Conservation (phyloP, 1,140 invertebrate species). For the Cheumatopsyche charites region DNA sequence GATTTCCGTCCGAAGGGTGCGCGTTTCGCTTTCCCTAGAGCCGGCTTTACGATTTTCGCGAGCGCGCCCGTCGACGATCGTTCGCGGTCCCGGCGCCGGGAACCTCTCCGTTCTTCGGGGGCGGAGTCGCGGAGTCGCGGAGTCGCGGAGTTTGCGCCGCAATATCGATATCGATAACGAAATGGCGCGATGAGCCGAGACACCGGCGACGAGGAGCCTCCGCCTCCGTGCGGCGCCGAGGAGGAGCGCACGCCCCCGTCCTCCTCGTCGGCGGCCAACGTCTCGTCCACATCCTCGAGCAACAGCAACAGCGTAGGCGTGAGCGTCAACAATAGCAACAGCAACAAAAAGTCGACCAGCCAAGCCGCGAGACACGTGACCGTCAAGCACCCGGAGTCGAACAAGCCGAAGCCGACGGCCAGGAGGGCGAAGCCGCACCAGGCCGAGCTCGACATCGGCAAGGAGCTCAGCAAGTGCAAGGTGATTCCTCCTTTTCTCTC, state of each 20-base stretch:
- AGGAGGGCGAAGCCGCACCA: constrained; percentile 92
- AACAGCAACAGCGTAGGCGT: neutral
- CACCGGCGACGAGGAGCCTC: neutral
- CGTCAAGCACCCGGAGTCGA: constrained; percentile 93
- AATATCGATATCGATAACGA: too few species aligned
- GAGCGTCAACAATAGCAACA: neutral
- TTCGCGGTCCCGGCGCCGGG: neutral
- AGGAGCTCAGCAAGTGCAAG: constrained; percentile 90
- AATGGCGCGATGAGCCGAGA: neutral
- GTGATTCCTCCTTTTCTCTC: too few species aligned
- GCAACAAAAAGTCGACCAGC: constrained; percentile 65
- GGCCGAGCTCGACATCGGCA: constrained; percentile 92
- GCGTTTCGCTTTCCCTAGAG: neutral
- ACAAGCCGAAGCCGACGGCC: constrained; percentile 90
- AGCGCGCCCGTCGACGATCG: neutral
- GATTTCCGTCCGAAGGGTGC: too few species aligned
- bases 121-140: neutral
- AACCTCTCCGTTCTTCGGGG: neutral
- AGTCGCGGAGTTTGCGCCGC: neutral
- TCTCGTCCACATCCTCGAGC: neutral
- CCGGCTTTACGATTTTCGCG: neutral
- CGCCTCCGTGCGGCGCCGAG: neutral
- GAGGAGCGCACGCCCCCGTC: neutral
- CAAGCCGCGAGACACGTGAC: constrained; percentile 89
- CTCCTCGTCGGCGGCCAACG: neutral